Percentiles rank a stretch among this genome's conserved stretches.
Conservation (phyloP, 2,113 vertebrate genomes). For the Rhinoptilus africanus region DNA sequence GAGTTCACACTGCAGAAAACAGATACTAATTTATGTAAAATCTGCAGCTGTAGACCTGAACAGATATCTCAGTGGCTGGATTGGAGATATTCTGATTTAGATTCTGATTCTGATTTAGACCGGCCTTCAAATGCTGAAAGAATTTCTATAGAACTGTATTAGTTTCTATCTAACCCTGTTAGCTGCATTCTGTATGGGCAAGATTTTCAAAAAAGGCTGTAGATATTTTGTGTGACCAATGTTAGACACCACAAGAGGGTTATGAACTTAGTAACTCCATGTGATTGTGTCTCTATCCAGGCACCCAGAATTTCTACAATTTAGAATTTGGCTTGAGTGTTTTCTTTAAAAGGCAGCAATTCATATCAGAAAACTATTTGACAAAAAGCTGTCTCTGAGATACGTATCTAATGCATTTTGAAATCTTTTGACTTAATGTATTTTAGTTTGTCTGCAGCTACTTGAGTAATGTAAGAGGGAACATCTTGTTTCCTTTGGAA, state of each 20-base stretch:
- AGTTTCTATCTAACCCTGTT: not conserved
- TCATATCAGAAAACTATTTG: not conserved
- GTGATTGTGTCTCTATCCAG: not conserved
- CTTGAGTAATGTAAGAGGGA: constrained; percentile 27
- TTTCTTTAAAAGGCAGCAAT: not conserved
- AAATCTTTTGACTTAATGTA: constrained; percentile 24
- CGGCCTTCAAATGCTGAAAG: not conserved
- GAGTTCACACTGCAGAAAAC: not conserved
- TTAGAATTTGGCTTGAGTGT: not conserved
- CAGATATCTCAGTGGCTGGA: not conserved
- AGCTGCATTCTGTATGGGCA: not conserved
- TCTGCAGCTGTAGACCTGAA: not conserved
- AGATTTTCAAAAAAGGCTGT: not conserved
- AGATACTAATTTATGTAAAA: not conserved
- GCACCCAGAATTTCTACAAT: not conserved
- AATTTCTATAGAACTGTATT: not conserved
- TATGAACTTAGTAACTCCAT: not conserved
- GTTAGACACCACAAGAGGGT: not conserved
- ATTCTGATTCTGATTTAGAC: not conserved
- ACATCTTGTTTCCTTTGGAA: constrained; percentile 23
- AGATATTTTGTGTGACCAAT: not conserved
- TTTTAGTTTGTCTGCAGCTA: constrained; percentile 27
- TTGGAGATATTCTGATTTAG: not conserved
- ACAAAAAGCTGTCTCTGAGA: not conserved
- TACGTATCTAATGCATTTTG: constrained; percentile 16